Conservation (phyloP, 2,888 invertebrate species). For the Philopedon plagiatum region DNA sequence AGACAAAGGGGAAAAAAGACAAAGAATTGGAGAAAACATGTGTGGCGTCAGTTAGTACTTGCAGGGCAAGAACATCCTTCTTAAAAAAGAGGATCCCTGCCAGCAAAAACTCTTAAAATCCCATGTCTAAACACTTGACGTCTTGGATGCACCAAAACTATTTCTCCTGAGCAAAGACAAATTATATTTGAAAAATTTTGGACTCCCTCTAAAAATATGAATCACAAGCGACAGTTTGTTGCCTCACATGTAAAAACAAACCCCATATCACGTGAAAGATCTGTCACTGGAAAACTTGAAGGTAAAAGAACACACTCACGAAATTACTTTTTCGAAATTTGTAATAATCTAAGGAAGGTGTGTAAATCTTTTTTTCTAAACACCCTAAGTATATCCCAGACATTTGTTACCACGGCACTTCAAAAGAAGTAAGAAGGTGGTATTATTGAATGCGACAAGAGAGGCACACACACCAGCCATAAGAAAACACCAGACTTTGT, state of each 20-base stretch:
- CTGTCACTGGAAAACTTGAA: background rate
- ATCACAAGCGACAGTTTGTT: background rate
- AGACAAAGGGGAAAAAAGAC: no score
- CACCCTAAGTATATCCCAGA: background rate
- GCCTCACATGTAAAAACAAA: background rate
- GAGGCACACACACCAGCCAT: slow-evolving; percentile 12
- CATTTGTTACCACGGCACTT: background rate
- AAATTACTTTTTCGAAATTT: background rate
- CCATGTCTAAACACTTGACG: no score
- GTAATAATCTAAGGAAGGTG: background rate
- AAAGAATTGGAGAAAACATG: no score
- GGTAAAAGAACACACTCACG: background rate
- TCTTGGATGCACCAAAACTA: no score
- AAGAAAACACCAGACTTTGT: slow-evolving; percentile 40
- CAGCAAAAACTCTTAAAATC: no score
- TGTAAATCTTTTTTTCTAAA: background rate
- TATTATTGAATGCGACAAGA: background rate
- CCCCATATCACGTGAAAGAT: background rate
- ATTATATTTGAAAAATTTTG: no score
- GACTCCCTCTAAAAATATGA: background rate
- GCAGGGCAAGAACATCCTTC: no score
- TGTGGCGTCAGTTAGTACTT: no score
- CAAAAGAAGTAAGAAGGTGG: background rate
- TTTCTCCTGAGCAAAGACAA: no score
- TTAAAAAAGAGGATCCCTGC: no score